Evolutionary conservation across 1,140 invertebrate species (phyloP).

Genomic region (Cotesia typhae): DNA sequence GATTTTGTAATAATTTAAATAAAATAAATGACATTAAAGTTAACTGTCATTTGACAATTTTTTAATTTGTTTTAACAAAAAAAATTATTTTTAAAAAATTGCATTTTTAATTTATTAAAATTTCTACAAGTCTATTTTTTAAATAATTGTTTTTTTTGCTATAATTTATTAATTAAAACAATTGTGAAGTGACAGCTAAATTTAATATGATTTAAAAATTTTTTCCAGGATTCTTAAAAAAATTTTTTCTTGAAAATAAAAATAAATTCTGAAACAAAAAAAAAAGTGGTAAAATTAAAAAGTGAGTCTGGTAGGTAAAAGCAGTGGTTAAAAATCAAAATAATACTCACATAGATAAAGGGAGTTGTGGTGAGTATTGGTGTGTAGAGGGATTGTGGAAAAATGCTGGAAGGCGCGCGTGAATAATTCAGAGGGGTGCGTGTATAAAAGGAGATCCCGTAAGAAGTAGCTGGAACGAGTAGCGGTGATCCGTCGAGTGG

Average conservation of each 20-base stretch:
- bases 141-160: no score
- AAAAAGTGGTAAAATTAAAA: neutral
- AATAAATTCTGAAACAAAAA: constrained; percentile 12
- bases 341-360: neutral
- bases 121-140: no score
- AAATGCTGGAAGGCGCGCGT: constrained; percentile 35
- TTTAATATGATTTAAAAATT: no score
- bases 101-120: no score
- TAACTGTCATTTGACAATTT: no score
- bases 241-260: neutral
- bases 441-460: constrained; percentile 31
- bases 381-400: constrained; percentile 29
- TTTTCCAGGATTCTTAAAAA: no score
- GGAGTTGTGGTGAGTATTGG: neutral
- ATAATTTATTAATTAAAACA: no score
- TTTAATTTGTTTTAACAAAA: no score
- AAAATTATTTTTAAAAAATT: no score
- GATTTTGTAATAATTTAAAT: no score
- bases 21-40: no score
- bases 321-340: constrained; percentile 26
- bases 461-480: constrained; percentile 35
- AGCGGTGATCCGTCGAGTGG: constrained; percentile 24
- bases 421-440: constrained; percentile 35
- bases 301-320: neutral
- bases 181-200: no score